Evolutionary conservation across 2,888 invertebrate species (phyloP).

Genomic region (Thymelicus acteon): DNA sequence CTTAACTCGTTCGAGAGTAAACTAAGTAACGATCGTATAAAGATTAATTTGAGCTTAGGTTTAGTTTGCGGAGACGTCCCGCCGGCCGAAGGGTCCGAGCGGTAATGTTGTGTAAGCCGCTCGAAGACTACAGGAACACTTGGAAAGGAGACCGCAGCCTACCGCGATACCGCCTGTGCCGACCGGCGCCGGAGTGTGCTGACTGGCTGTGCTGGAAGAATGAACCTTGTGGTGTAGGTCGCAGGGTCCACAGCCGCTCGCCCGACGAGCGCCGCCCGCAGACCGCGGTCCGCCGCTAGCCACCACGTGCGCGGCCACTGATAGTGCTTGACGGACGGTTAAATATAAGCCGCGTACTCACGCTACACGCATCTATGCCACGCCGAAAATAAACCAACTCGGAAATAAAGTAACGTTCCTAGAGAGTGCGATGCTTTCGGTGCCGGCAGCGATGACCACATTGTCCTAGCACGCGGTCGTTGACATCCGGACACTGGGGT

Average conservation of each 20-base stretch:
- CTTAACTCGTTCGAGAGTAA: no score
- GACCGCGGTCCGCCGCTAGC: slow-evolving; percentile 22
- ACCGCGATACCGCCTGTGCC: background rate
- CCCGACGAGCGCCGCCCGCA: slow-evolving; percentile 12
- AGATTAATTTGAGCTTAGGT: background rate
- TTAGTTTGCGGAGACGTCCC: slow-evolving; percentile 43
- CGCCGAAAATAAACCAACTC: slow-evolving; percentile 38
- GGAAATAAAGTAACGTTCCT: slow-evolving; percentile 38
- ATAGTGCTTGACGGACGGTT: slow-evolving; percentile 35
- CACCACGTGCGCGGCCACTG: slow-evolving; percentile 41
- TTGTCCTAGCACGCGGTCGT: slow-evolving; percentile 32
- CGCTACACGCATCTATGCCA: slow-evolving; percentile 37
- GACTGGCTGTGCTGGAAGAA: slow-evolving; percentile 10
- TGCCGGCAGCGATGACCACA: slow-evolving; percentile 13
- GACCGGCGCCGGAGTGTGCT: background rate
- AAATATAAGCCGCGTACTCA: slow-evolving; percentile 39
- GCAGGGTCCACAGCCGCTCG: slow-evolving; percentile 29
- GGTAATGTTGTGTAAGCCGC: slow-evolving; percentile 44
- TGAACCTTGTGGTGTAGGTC: slow-evolving; percentile 20
- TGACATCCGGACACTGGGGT: slow-evolving; percentile 1
- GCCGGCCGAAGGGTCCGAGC: slow-evolving; percentile 49
- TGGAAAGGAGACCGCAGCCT: slow-evolving; percentile 44
- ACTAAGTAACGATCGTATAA: background rate
- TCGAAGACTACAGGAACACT: slow-evolving; percentile 38
- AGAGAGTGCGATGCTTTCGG: slow-evolving; percentile 28